Evolutionary conservation across 2,888 invertebrate genomes (phyloP), one percentile per base, ranked within the genome.

Genomic region (Periphyllus acericola): DNA sequence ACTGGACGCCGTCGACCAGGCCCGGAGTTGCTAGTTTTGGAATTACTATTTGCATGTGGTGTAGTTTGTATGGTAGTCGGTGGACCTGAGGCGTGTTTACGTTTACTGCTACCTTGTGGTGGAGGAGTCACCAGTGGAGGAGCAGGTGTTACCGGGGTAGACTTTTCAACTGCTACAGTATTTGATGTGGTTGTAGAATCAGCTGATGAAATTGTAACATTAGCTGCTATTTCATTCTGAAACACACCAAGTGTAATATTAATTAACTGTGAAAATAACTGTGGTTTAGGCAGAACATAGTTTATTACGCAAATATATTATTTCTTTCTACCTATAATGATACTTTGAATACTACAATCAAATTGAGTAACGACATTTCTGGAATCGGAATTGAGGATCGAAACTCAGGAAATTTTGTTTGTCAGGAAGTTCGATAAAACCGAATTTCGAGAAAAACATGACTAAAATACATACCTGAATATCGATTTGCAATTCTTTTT

Each of bases 401-500:
- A 87, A 87, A 81, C 40, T 87, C 81, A 87, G 81, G 81, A 87
- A 52, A 87, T 86, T 78, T 46, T 81, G 87, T 81, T 87, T 74
- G 46, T 75, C 80, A 87, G 80, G 74, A 86, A 86, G 29, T 86
- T 86, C 86, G 86, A 80, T 80, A 14, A 86, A 60, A 72, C 86
- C 87, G 87, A 87, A 87, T 66, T 87, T 81, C 87, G 46, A 87
- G 87, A 87, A 87, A 83, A 86, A 86, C 76, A 84, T 76, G 55
- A 84, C 46, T 71, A 89, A 55, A 71, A 84, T 66, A 76, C 86
- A 75, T 89, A 90, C 90, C 94, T 97, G 96, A 91, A 98, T 97
- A 91, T 98, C 96, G 89, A 95, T 95, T 90, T 97, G 96, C 89
- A 98, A 93, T 91, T 97, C 97, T 90, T 96, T 96, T 91, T 98